Conservation (phyloP, 2,888 invertebrate genomes). For the Tachina fera region DNA sequence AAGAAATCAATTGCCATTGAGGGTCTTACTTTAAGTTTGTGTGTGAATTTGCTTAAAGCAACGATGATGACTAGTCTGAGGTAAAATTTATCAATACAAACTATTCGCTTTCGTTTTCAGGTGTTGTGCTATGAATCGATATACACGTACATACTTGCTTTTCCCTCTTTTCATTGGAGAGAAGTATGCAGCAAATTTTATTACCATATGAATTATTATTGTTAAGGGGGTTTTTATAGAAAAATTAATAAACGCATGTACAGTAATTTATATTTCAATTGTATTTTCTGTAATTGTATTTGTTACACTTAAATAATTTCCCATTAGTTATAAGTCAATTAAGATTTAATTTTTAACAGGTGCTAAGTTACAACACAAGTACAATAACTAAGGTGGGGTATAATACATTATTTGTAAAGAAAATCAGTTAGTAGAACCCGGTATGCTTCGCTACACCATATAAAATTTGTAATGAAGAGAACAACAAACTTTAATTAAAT, state of each 20-base stretch:
- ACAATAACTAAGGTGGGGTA: not conserved
- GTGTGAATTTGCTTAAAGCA: not conserved
- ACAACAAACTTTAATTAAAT: no score
- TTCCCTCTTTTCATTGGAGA: not conserved
- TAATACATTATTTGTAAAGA: no score
- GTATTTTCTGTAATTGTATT: not conserved
- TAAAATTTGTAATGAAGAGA: no score
- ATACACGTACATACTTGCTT: not conserved
- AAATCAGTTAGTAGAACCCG: no score
- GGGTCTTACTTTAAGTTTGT: not conserved
- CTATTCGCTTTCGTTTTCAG: not conserved
- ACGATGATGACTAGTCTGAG: not conserved
- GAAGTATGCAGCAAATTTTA: conserved; percentile 10
- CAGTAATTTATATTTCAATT: conserved; percentile 8
- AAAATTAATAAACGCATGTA: not conserved
- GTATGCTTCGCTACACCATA: no score
- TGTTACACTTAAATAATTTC: conserved; percentile 9
- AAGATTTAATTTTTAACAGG: conserved; percentile 22
- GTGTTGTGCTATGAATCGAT: not conserved
- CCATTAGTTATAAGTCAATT: conserved; percentile 37
- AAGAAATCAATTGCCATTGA: conserved; percentile 28
- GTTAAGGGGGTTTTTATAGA: conserved; percentile 10
- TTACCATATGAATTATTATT: not conserved
- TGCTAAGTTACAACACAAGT: conserved; percentile 24
- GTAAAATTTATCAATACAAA: not conserved